Evolutionary conservation across 2,888 invertebrate species (phyloP), one percentile per base, ranked within the genome.

Genomic region (Micoletzkya japonica): DNA sequence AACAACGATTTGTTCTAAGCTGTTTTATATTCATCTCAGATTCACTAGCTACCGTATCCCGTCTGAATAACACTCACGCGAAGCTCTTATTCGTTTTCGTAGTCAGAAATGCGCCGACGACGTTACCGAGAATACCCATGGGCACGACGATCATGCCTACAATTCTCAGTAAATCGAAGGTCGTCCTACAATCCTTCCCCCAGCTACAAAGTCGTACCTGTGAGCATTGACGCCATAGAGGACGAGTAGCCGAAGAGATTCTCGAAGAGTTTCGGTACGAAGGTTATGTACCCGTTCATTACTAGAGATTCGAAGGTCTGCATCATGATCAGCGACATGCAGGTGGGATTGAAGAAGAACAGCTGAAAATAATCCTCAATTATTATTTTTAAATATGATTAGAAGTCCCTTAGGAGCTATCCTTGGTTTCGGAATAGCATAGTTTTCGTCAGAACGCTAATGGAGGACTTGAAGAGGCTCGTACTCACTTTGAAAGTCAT

Each of bases 251-350:
- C 76, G 52, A 81, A 81, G 32, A 80, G 70, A 10, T 76, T 79
- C 52, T 82, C 80, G 56, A 81, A 58, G 20, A 81, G 70, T 71
- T 82, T 82, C 10, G 81, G 81, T 26, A 81, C 73, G 70, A 81
- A 82, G 2, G 79, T 80, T 44, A 80, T 77, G 69, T 80, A 77
- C 10, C 81, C 81, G 66, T 81, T 81, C 78, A 81, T 81, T 2
- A 81, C 60, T 64, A 81, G 72, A 6, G 72, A 70, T 64, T 79
- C 79, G 32, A 76, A 67, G 0, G 76, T 78, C 56, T 79, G 79
- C 79, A 79, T 79, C 2, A 74, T 71, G 10, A 78, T 76, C 30
- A 79, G 70, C 30, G 67, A 72, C 74, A 77, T 75, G 32, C 73
- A 74, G 3, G 79, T 78, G 28, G 71, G 72, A 30, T 77, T 78